phyloP scores from a whole-genome alignment of 2,888 invertebrate species.

The Thecocarcelia acutangulata region DNA sequence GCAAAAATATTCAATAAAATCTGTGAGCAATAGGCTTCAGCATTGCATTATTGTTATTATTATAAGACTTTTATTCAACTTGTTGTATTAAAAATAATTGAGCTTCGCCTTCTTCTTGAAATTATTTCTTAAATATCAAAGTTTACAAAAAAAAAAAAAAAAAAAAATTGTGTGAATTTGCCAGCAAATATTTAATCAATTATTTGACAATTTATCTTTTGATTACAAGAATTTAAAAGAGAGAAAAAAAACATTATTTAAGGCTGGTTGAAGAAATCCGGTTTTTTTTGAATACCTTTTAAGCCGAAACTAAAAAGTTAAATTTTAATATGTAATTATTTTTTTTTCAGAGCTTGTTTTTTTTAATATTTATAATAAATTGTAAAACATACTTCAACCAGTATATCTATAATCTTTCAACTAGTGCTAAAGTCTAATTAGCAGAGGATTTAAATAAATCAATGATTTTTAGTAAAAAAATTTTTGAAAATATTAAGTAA shows the following conservation, averaged over 20 bases:
- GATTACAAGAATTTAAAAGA: constrained; percentile 13
- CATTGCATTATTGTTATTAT: constrained; percentile 19
- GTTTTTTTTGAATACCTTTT: neutral
- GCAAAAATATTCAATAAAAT: neutral
- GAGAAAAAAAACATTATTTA: neutral
- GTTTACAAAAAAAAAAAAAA: constrained; percentile 1
- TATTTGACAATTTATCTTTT: constrained; percentile 35
- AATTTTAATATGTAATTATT: constrained; percentile 18
- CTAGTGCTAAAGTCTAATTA: constrained; percentile 8
- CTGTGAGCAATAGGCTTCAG: constrained; percentile 39
- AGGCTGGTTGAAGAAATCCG: constrained; percentile 11
- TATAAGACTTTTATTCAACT: constrained; percentile 13
- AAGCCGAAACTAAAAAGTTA: constrained; percentile 16
- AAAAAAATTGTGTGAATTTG: constrained; percentile 1
- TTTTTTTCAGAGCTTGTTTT: constrained; percentile 1
- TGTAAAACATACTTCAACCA: neutral
- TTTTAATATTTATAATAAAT: neutral
- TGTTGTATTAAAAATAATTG: constrained; percentile 4
- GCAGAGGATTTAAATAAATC: constrained; percentile 1
- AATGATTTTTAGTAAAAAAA: neutral
- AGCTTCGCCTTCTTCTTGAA: constrained; percentile 15
- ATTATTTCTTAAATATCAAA: constrained; percentile 48
- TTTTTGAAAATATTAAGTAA: no score
- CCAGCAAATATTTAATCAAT: constrained; percentile 29
- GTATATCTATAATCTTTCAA: constrained; percentile 13